These are phyloP conservation scores for Laothoe populi DNA, from an alignment of 2,888 invertebrate genomes.

Conservation along the genomic window DNA sequence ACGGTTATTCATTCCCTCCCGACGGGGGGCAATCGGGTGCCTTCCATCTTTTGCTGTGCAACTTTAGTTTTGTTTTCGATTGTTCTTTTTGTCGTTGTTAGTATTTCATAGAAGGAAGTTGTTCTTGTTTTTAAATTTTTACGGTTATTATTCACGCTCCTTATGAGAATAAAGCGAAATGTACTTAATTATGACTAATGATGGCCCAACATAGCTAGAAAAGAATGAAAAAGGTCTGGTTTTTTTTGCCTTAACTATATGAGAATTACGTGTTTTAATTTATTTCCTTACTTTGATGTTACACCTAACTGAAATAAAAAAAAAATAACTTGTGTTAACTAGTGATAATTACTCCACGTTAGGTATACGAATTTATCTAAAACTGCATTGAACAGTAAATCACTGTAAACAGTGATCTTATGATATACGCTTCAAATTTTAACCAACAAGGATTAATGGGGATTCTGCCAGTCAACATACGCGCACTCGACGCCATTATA, in stretches of 20 bases:
- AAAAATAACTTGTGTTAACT: too few relatives aligned
- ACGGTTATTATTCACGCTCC: conserved; percentile 13
- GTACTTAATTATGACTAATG: conserved; percentile 16
- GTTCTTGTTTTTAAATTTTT: conserved; percentile 14
- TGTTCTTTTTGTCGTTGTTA: background rate
- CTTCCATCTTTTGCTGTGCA: conserved; percentile 16
- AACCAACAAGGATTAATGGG: conserved; percentile 25
- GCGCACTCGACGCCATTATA: conserved; percentile 61
- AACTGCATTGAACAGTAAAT: background rate
- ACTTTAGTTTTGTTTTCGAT: conserved; percentile 18
- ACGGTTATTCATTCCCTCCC: conserved; percentile 74
- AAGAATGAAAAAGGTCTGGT: background rate
- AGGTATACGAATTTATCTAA: too few relatives aligned
- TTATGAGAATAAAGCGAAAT: conserved; percentile 17
- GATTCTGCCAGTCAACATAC: conserved; percentile 17
- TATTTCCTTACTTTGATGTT: too few relatives aligned
- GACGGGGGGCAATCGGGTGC: conserved; percentile 56
- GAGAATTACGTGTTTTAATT: background rate
- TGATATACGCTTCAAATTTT: conserved; percentile 3
- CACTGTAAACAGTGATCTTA: background rate
- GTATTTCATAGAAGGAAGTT: conserved; percentile 9
- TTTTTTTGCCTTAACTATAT: background rate
- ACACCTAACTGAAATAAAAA: too few relatives aligned
- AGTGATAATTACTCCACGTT: too few relatives aligned
- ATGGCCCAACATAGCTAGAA: background rate